Base-by-base conservation (phyloP, 2,113 vertebrate genomes). In the Sapajus apella region DNA sequence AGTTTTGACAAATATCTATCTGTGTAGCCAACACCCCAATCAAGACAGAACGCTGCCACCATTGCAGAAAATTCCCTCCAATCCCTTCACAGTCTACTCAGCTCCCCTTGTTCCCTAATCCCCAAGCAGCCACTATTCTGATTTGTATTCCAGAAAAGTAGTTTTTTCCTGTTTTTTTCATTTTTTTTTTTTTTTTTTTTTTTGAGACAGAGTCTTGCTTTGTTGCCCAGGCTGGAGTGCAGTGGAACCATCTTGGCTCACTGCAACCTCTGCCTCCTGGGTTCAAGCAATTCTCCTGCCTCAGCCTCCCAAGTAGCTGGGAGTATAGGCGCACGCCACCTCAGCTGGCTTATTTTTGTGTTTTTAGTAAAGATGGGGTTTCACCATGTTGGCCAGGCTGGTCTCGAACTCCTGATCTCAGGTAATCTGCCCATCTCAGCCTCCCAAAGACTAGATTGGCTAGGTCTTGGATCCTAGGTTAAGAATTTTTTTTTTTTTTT, bases 391-490 rank as follows among this genome's bases (percentile, higher is more conserved):
- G 68, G 17, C 68, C n/a, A 70, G 68, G 68, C 35, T 70, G 68
- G 32, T n/a, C 35, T 70, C n/a, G 3, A 70, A 70, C 35, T 70
- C n/a, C 68, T 70, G 35, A n/a, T 1, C 35, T 70, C 68, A 37
- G 18, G 35, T n/a, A 10, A 37, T 70, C 61, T 30, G 12, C 61
- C 61, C 0, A 0, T 30, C 61, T 64, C 61, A 13, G 61, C 61
- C 61, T 30, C 68, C 68, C 61, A 64, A 30, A 64, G n/a, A 56
- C 20, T 94, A 79, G 66, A 91, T 91, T 88, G 45, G 30, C 30
- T 96, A n/a, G 66, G 40, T 91, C 88, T 76, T 90, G 13, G 20
- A 82, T 72, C 45, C 50, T 66, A 87, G 64, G 50, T 90, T 90
- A 56, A 90, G 40, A 43, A 27, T n/a, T 9, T 5, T 25, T 68